Evolutionary conservation across 2,888 invertebrate species (phyloP), one percentile per base, ranked within the genome.

Genomic region (Limenitis camilla): DNA sequence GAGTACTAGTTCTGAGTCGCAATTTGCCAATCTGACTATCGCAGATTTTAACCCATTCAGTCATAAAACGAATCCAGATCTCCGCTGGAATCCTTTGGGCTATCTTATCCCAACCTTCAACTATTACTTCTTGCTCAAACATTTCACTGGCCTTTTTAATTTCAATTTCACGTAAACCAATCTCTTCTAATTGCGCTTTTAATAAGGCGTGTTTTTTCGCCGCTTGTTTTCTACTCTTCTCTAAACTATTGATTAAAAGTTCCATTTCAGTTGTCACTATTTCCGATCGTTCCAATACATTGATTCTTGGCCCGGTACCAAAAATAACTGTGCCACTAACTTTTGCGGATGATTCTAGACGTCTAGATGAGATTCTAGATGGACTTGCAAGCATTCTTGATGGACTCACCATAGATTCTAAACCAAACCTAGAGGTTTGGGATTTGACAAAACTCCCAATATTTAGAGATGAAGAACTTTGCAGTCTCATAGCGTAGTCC

Each of bases 41-140:
- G 0, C 85, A 74, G 5, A 77, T 76, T 66, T 89, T 90, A 9
- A 90, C 68, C 90, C 91, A 91, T 56, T 91, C 90, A 0, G 88
- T 89, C 85, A 92, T 88, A 65, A 87, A 91, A 60, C 90, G 81
- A 33, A 80, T 79, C 84, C 81, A 84, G 42, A 89, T 89, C 68
- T 92, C 91, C 0, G 90, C 90, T 0, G 91, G 90, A 49, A 92
- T 90, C 57, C 90, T 79, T 55, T 90, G 90, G 0, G 90, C 91
- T 41, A 91, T 77, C 27, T 81, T 83, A 63, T 92, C 91, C 67
- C 89, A 80, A 0, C 88, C 90, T 1, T 83, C 82, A 0, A 78
- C 62, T 1, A 89, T 78, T 0, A 92, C 88, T 9, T 81, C 78
- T 48, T 86, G 76, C 38, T 90, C 81, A 53, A 92, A 91, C 40